Percentiles rank a stretch among this genome's conserved stretches.
phyloP scores from a whole-genome alignment of 1,140 invertebrate genomes.

The Oreohelix idahoensis region DNA sequence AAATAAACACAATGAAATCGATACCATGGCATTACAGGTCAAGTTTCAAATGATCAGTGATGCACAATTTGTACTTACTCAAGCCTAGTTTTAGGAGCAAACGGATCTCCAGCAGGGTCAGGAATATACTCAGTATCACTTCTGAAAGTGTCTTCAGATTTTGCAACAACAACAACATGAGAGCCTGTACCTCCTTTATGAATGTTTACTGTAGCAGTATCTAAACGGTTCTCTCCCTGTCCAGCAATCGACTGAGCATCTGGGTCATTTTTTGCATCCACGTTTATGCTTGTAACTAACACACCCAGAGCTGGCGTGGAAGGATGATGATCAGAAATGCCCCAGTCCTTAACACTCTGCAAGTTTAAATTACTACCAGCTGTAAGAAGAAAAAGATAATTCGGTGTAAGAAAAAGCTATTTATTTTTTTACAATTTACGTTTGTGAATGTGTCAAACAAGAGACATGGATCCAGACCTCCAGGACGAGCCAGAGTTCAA shows the following conservation, averaged over 20 bases:
- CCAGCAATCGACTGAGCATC: too few relatives aligned
- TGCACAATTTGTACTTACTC: constrained; percentile 41
- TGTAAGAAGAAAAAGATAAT: background rate
- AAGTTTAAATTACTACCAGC: background rate
- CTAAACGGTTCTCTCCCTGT: background rate
- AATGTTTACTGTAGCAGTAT: background rate
- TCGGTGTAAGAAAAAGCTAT: too few relatives aligned
- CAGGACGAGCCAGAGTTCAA: too few relatives aligned
- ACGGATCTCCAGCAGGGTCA: constrained; percentile 54
- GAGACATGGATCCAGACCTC: too few relatives aligned
- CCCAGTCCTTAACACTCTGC: background rate
- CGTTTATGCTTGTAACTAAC: constrained; percentile 24
- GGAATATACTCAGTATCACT: constrained; percentile 55
- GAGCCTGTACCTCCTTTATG: constrained; percentile 42
- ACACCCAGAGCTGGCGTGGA: constrained; percentile 33
- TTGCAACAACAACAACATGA: constrained; percentile 44
- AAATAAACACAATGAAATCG: too few relatives aligned
- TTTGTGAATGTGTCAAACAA: too few relatives aligned
- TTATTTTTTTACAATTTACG: too few relatives aligned
- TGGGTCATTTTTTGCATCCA: constrained; percentile 53
- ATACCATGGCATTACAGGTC: too few relatives aligned
- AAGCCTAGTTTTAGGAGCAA: constrained; percentile 40
- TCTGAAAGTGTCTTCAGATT: constrained; percentile 20
- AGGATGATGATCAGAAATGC: constrained; percentile 14
- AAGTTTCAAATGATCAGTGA: too few relatives aligned